Evolutionary conservation across 1,140 invertebrate genomes (phyloP).

Genomic region (Apis dorsata): DNA sequence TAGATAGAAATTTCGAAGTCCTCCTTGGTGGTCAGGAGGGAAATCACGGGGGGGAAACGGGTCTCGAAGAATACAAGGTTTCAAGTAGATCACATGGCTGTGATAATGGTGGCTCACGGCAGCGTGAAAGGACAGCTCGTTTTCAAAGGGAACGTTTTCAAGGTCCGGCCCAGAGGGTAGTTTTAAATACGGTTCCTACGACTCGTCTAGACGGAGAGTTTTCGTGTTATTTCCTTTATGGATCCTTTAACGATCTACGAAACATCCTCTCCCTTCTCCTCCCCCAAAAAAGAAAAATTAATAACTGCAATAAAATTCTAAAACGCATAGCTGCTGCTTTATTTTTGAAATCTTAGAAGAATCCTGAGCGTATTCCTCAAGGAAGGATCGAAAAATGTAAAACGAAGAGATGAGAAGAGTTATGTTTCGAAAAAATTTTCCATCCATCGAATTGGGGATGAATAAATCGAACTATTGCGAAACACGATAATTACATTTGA

Average conservation of each 20-base stretch:
- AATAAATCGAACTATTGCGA: not conserved
- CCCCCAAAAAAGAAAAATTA: too few relatives aligned
- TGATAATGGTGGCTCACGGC: not conserved
- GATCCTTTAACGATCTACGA: not conserved
- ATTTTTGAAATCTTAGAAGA: too few relatives aligned
- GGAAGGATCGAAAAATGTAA: not conserved
- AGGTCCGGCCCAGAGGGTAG: not conserved
- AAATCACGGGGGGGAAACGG: not conserved
- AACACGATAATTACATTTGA: conserved; percentile 10
- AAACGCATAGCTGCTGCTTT: too few relatives aligned
- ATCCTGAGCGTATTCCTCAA: not conserved
- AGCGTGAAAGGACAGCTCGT: not conserved
- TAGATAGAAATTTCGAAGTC: not conserved
- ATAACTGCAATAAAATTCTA: too few relatives aligned
- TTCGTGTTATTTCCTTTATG: too few relatives aligned
- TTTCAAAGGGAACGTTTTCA: not conserved
- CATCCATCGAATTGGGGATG: not conserved
- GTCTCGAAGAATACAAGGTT: not conserved
- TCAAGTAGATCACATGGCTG: not conserved
- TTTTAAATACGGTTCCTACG: not conserved
- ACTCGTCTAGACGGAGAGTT: not conserved
- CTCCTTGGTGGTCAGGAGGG: too few relatives aligned
- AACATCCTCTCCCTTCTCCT: not conserved
- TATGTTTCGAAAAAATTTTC: not conserved
- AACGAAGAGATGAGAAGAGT: not conserved